Conservation (phyloP, 2,797 vertebrate species). For the Picus viridis region DNA sequence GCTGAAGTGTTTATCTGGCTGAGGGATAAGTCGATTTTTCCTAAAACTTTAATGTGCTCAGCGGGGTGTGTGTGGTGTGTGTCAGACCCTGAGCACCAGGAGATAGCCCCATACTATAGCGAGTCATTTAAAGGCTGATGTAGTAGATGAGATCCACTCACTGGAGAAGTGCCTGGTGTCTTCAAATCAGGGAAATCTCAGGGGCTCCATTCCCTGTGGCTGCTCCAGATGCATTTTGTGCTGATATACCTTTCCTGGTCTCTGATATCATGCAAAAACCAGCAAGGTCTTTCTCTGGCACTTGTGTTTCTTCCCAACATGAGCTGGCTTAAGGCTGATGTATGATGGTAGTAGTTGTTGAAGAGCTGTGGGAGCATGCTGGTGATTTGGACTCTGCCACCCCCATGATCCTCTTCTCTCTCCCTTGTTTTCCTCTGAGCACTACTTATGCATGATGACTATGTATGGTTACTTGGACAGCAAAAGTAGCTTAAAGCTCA, state of each 20-base stretch:
- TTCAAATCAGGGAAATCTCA: slow-evolving; percentile 29
- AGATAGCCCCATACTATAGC: neutral
- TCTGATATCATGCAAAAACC: accelerated
- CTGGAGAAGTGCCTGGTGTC: neutral
- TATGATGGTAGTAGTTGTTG: accelerated
- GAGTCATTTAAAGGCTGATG: slow-evolving; percentile 3
- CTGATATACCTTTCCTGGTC: neutral
- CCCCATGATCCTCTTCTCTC: neutral
- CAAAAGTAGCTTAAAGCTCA: neutral
- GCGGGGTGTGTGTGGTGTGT: neutral
- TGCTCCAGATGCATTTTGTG: neutral
- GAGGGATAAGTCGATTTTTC: neutral
- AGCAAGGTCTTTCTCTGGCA: neutral
- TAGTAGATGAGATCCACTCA: neutral
- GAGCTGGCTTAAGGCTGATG: neutral
- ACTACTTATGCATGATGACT: neutral
- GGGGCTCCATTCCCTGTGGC: neutral
- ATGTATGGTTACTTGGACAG: neutral
- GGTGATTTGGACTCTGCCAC: neutral
- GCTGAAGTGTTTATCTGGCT: neutral
- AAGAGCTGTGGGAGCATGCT: accelerated
- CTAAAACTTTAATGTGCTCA: neutral
- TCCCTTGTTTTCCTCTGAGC: neutral
- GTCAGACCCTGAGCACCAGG: neutral
- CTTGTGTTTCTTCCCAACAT: neutral